Evolutionary conservation across 2,888 invertebrate genomes (phyloP).

Genomic region (Mesorhabditis belari): DNA sequence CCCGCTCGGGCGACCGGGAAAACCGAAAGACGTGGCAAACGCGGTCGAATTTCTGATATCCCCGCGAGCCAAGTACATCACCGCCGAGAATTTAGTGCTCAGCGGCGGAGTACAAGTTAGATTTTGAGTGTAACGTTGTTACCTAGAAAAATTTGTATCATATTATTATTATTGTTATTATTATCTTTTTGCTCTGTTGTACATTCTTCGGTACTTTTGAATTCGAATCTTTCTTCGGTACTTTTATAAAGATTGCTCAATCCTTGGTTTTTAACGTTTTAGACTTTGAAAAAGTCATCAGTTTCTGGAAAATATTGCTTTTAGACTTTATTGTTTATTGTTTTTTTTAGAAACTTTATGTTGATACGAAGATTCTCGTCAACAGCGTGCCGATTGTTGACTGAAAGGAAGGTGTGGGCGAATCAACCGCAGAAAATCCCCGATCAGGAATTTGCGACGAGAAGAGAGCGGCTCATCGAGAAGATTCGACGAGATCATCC

Average conservation of each 20-base stretch:
- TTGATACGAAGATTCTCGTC: no score
- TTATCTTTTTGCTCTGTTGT: background rate
- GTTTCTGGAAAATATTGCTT: background rate
- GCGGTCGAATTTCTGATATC: conserved; percentile 41
- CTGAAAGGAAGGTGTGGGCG: conserved; percentile 1
- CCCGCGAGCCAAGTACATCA: conserved; percentile 33
- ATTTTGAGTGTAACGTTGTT: background rate
- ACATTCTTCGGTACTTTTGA: no score
- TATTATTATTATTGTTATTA: background rate
- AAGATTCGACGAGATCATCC: background rate
- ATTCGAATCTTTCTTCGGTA: background rate
- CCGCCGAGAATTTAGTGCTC: conserved; percentile 40
- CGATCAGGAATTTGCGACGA: conserved; percentile 14
- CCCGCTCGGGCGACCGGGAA: conserved; percentile 37
- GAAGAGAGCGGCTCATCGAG: conserved; percentile 9
- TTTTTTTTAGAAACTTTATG: background rate
- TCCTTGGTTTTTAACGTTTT: background rate
- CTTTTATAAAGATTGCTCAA: background rate
- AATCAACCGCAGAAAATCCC: conserved; percentile 11
- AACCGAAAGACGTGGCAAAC: conserved; percentile 29
- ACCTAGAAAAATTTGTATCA: background rate
- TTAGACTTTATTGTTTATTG: conserved; percentile 1
- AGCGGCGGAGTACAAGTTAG: conserved; percentile 35
- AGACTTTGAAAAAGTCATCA: background rate
- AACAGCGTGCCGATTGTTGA: no score